Percentiles rank a stretch among this genome's conserved stretches.
Evolutionary conservation across 2,888 invertebrate genomes (phyloP).

Genomic region (Lucinisca nassula): DNA sequence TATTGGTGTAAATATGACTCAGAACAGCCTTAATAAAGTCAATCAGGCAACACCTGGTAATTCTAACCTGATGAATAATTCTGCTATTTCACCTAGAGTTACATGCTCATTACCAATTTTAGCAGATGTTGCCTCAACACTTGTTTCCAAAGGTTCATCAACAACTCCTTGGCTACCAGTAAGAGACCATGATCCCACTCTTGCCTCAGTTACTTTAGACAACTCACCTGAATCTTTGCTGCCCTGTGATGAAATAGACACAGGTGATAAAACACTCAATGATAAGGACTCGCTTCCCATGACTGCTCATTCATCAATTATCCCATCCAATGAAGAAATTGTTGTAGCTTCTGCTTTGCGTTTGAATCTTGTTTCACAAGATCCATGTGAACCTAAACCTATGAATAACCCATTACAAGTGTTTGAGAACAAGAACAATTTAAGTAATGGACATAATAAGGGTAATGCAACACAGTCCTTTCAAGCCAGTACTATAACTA

Average conservation of each 20-base stretch:
- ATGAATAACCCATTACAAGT: too few relatives aligned
- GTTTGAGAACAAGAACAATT: too few relatives aligned
- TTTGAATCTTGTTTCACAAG: background rate
- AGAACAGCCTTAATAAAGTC: too few relatives aligned
- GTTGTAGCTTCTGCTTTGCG: background rate
- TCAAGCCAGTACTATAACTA: background rate
- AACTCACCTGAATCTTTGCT: background rate
- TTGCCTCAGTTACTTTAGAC: background rate
- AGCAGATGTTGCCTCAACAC: too few relatives aligned
- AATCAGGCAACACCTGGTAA: too few relatives aligned
- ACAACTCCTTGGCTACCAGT: background rate
- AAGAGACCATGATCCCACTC: background rate
- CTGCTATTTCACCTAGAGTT: too few relatives aligned
- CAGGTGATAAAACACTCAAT: background rate
- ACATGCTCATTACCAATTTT: too few relatives aligned
- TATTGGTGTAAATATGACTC: too few relatives aligned
- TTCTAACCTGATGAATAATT: too few relatives aligned
- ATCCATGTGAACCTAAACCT: background rate
- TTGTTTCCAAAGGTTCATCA: too few relatives aligned
- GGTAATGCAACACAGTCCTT: background rate
- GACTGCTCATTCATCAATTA: background rate
- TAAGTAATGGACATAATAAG: too few relatives aligned
- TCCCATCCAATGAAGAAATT: background rate
- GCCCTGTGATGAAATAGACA: background rate
- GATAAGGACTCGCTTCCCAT: background rate